These are phyloP conservation scores for Minunthozetes semirufus DNA, from an alignment of 2,888 invertebrate genomes.

Conservation along the genomic window DNA sequence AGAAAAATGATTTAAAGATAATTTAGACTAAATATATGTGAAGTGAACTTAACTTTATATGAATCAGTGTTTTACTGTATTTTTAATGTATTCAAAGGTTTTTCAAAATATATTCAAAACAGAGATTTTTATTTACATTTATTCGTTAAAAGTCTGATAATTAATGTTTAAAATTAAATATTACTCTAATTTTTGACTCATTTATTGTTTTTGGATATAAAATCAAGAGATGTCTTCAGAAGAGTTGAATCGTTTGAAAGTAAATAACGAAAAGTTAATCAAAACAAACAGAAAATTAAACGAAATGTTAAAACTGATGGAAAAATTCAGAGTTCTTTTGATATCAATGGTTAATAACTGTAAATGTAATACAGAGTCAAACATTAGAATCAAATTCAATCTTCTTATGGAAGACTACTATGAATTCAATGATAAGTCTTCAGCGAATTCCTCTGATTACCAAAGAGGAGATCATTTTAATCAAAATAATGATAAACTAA, in stretches of 20 bases:
- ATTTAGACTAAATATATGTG: too few species aligned
- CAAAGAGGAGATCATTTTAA: neutral
- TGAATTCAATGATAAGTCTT: neutral
- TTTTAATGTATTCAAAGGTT: too few species aligned
- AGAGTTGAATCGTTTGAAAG: neutral
- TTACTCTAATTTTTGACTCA: too few species aligned
- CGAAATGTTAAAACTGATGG: conserved; percentile 2
- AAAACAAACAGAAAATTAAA: neutral
- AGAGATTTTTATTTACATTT: too few species aligned
- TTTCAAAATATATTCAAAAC: too few species aligned
- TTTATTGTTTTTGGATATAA: too few species aligned
- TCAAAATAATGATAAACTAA: neutral
- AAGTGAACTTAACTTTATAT: too few species aligned
- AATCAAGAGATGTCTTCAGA: neutral
- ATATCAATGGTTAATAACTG: conserved; percentile 24
- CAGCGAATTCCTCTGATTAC: neutral
- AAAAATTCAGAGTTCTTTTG: conserved; percentile 22
- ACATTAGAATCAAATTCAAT: conserved; percentile 13
- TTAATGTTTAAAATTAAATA: too few species aligned
- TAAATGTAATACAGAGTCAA: conserved; percentile 18
- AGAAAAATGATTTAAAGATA: too few species aligned
- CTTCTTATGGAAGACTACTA: conserved; percentile 27
- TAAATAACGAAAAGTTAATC: neutral
- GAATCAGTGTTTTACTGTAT: too few species aligned
- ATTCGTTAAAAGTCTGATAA: too few species aligned